These are phyloP conservation scores for Cryptomyrus ogoouensis DNA, from an alignment of 2,113 vertebrate genomes.

Conservation along the genomic window DNA sequence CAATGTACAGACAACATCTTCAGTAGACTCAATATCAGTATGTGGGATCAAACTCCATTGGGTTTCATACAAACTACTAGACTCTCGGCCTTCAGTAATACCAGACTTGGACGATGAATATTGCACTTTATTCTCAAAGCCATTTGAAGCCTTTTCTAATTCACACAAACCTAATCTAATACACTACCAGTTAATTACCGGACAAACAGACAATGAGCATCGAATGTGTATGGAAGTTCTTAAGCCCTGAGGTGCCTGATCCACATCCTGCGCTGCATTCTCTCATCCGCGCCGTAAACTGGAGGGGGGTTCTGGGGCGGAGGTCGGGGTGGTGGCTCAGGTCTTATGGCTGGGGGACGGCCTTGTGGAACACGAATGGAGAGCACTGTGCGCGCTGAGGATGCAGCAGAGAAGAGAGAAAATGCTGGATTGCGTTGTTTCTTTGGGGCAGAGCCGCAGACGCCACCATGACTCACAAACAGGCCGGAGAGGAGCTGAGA, in stretches of 20 bases:
- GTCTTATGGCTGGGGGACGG: background rate
- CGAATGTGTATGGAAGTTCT: background rate
- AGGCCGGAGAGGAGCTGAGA: background rate
- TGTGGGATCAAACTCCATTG: background rate
- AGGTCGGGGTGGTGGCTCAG: background rate
- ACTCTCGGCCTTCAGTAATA: background rate
- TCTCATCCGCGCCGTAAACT: background rate
- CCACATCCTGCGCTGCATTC: background rate
- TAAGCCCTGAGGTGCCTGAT: background rate
- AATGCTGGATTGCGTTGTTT: background rate
- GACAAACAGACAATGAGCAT: background rate
- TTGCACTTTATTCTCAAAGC: background rate
- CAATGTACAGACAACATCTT: background rate
- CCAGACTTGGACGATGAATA: background rate
- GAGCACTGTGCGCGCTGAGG: background rate
- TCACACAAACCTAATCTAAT: background rate
- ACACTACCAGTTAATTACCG: background rate
- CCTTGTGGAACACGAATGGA: background rate
- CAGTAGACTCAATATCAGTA: background rate
- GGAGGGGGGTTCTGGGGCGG: background rate
- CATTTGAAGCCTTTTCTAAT: background rate
- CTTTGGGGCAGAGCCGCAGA: background rate
- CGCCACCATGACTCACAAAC: background rate
- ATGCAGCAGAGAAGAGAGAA: background rate
- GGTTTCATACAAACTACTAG: background rate